Base-by-base conservation (phyloP, 2,888 invertebrate genomes). In the Podotricha telesiphe region DNA sequence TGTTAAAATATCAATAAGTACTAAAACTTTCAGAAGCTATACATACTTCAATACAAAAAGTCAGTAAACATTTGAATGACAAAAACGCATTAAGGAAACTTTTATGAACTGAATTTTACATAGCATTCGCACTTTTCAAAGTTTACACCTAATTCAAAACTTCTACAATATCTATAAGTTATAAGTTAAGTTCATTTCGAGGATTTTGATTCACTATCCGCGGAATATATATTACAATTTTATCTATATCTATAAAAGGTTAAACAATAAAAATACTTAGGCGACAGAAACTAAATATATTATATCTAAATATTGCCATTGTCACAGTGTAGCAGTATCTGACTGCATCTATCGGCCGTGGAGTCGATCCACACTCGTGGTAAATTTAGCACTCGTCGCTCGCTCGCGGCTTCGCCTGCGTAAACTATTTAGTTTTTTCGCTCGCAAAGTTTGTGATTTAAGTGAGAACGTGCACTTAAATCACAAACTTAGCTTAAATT, bases 81-180 rank as follows among this genome's bases (percentile, higher is more conserved):
- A 20, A 42, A n/a, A 42, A 58, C n/a, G 40, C 5, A n/a, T 59
- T 59, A 22, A 28, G 42, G 45, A n/a, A 63, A 63, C 37, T 20
- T 10, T 50, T n/a, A 15, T 40, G 51, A 42, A 50, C 6, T 51
- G 55, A 53, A 55, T 37, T 37, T 51, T 28, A 28, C 28, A 19
- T 17, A 47, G 47, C 47, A 47, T 61, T 61, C 28, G 17, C 28
- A 34, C 13, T 61, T 28, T 17, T 51, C 22, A 22, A 64, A 64
- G 22, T 63, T 40, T 51, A 22, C 17, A 51, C 22, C 40, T 51
- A 40, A 63, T 42, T 40, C 22, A 40, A 64, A 64, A 64, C n/a
- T 63, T 51, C n/a, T n/a, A 40, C 40, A 37, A 2, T 51, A 19
- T 40, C 50, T n/a, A n/a, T n/a, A n/a, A n/a, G n/a, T n/a, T n/a